Percentiles rank a stretch among this genome's conserved stretches.
These are phyloP conservation scores for Machaerirhynchus nigripectus DNA, from an alignment of 2,113 vertebrate species.

Conservation along the genomic window DNA sequence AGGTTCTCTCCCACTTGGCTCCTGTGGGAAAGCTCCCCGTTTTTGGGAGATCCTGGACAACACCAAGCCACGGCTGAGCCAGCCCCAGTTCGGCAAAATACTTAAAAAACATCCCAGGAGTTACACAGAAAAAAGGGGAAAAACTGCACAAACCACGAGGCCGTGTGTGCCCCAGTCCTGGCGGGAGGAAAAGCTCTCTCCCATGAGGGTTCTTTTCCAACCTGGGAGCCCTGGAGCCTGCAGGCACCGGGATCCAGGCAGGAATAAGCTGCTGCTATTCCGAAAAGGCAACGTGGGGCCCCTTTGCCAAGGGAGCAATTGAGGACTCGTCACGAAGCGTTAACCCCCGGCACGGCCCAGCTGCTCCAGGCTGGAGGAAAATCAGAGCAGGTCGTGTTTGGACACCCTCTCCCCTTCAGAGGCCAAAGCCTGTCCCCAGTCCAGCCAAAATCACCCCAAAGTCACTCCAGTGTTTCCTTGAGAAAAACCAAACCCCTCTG, in stretches of 20 bases:
- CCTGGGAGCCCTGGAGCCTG: not conserved
- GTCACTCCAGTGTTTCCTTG: accelerated
- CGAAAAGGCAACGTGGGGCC: not conserved
- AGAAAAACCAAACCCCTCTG: not conserved
- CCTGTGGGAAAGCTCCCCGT: not conserved
- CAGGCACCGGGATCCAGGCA: accelerated
- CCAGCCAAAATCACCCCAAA: not conserved
- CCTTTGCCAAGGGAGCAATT: accelerated
- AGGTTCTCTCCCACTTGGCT: not conserved
- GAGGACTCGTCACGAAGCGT: not conserved
- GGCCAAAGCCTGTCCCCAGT: not conserved
- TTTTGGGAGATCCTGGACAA: not conserved
- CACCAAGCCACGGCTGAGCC: not conserved
- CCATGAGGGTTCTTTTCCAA: not conserved
- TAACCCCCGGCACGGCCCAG: not conserved
- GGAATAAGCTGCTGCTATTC: not conserved
- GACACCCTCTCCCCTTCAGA: not conserved
- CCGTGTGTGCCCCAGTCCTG: not conserved
- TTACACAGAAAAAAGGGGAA: accelerated
- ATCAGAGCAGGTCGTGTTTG: not conserved
- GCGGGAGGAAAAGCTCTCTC: not conserved
- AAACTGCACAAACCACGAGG: not conserved
- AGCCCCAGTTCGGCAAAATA: not conserved
- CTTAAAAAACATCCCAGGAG: not conserved
- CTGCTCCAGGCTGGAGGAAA: not conserved